Base-by-base conservation (phyloP, 2,888 invertebrate genomes). In the Zygothrica quintamaculata region DNA sequence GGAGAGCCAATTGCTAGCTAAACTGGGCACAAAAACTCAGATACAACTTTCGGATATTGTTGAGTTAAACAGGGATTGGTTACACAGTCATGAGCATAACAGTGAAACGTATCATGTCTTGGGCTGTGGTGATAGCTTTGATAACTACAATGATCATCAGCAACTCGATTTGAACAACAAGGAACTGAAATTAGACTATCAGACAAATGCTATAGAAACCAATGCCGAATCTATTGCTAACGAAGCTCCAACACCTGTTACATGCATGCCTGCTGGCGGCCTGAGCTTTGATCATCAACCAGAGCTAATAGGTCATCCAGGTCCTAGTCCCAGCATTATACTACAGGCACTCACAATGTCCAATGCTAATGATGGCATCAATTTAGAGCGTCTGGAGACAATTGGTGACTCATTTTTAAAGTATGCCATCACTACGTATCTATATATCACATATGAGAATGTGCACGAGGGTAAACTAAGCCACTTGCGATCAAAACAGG, bases 321-420 rank as follows among this genome's bases (percentile, higher is more conserved):
- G 98, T 1, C 99, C 99, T 0, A 97, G 97, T 91, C 98, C 99
- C 3, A 97, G 98, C 91, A 94, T 98, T 70, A 95, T 98, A 64
- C 91, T 98, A 7, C 99, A 99, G 93, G 94, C 98, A 0, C 92
- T 99, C 4, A 99, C 99, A 0, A 99, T 99, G 98, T 99, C 99
- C 0, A 99, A 99, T 91, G 99, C 99, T 0, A 99, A 99, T 91
- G 99, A 99, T 91, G 98, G 98, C 1, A 98, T 99, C 66, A 99
- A 99, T 91, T 91, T 99, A 61, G 99, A 99, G 89, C 93, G 99
- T 0, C 91, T 99, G 47, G 99, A 99, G 92, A 99, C 99, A 0
- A 98, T 99, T 36, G 99, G 99, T 0, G 99, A 99, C 92, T 99
- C 99, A 0, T 98, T 98, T 90, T 92, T 99, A 0, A 99, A 99